Percentiles rank a stretch among this genome's conserved stretches.
Evolutionary conservation across 2,113 vertebrate species (phyloP).

Genomic region (Lophura nycthemera): DNA sequence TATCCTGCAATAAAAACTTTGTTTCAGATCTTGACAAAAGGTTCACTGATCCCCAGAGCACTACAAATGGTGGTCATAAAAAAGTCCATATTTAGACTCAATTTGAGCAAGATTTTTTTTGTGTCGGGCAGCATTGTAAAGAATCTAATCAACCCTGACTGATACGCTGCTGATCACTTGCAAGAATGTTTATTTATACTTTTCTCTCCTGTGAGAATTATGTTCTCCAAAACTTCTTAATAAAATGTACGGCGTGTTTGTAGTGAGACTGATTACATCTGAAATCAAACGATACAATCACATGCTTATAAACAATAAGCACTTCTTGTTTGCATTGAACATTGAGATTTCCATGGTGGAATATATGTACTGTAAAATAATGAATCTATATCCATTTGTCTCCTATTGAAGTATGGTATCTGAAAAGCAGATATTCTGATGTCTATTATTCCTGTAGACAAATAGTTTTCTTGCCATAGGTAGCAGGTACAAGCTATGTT

Average conservation of each 20-base stretch:
- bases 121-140: neutral
- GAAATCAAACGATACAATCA: neutral
- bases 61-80: neutral
- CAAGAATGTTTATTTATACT: slow-evolving; percentile 3
- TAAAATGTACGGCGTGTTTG: neutral
- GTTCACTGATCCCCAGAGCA: neutral
- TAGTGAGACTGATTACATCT: neutral
- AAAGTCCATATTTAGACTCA: neutral
- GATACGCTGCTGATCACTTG: neutral
- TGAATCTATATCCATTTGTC: neutral
- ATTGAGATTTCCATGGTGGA: neutral
- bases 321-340: neutral
- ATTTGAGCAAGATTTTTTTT: neutral
- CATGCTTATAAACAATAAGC: neutral
- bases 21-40: neutral
- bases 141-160: neutral
- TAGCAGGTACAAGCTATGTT: neutral
- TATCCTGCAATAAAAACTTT: neutral
- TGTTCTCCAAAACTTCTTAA: slow-evolving; percentile 6
- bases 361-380: neutral
- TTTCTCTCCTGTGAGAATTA: neutral
- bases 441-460: neutral
- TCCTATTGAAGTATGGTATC: neutral
- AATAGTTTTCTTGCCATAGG: neutral
- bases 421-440: neutral